phyloP scores from a whole-genome alignment of 1,140 invertebrate species.

The Watersipora subatra region DNA sequence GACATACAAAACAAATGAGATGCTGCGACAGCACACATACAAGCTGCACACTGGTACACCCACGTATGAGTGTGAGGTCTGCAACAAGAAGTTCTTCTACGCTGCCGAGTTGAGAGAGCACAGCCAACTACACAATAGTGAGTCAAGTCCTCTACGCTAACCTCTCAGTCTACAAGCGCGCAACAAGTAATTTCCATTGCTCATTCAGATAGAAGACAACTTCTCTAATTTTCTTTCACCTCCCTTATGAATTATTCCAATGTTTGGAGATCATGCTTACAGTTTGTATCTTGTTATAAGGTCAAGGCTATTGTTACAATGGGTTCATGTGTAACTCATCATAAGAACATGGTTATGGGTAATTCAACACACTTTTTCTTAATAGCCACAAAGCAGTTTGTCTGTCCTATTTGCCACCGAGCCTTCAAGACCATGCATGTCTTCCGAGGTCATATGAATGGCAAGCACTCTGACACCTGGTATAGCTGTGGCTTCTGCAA shows the following conservation, averaged over 20 bases:
- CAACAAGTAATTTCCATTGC: too few relatives aligned
- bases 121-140: background rate
- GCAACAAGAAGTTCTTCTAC: slow-evolving; percentile 3
- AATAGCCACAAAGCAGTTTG: background rate
- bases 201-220: too few relatives aligned
- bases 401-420: background rate
- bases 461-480: slow-evolving; percentile 2
- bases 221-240: too few relatives aligned
- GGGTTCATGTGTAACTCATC: too few relatives aligned
- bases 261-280: too few relatives aligned
- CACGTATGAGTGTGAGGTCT: background rate
- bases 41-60: slow-evolving; percentile 2
- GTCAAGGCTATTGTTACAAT: too few relatives aligned
- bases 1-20: slow-evolving; percentile 1
- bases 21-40: background rate
- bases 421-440: slow-evolving; percentile 5
- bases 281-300: too few relatives aligned
- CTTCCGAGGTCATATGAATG: background rate
- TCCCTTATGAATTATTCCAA: too few relatives aligned
- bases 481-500: slow-evolving; percentile 4
- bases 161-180: too few relatives aligned
- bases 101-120: background rate
- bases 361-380: background rate
- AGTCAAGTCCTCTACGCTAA: too few relatives aligned
- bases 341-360: too few relatives aligned